Base-by-base conservation (phyloP, 2,888 invertebrate genomes). In the Boloria selene region DNA sequence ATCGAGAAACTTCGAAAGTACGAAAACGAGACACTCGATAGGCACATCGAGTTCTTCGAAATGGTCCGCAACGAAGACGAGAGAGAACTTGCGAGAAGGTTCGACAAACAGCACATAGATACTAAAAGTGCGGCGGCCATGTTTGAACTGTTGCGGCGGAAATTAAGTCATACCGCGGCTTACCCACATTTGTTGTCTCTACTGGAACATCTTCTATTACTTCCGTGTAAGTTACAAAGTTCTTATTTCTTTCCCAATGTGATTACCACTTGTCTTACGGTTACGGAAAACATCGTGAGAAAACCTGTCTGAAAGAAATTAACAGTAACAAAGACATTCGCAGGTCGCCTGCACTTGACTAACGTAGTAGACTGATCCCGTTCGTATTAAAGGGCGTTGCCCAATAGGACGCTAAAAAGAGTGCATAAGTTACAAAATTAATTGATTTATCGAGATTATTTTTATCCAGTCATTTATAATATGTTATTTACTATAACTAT, bases 41-140 rank as follows among this genome's bases (percentile, higher is more conserved):
- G 98, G 77, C 99, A 99, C 94, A 95, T 99, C 87, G 99, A 99
- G 85, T 98, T 99, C 89, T 99, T 99, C 90, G 99, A 99, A 90
- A 98, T 99, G 98, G 97, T 98, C 22, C 94, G 99, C 54, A 97
- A 96, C 79, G 98, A 99, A 88, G 99, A 99, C 86, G 99, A 99
- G 85, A 96, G 97, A 78, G 98, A 98, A 83, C 86, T 99, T 70
- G 97, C 98, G 4, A 94, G 98, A 71, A 95, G 97, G 77, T 98
- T 97, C 89, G 97, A 98, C 82, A 95, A 96, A 81, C 96, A 97
- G 75, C 98, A 98, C 85, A 95, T 98, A 59, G 98, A 98, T 83
- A 97, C 97, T 0, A 98, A 98, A 90, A 98, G 98, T 85, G 98
- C 98, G 1, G 95, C 96, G 0, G 94, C 95, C 59, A 98, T 98